Evolutionary conservation across 2,888 invertebrate species (phyloP), one percentile per base, ranked within the genome.

Genomic region (Odontocolon sp.): DNA sequence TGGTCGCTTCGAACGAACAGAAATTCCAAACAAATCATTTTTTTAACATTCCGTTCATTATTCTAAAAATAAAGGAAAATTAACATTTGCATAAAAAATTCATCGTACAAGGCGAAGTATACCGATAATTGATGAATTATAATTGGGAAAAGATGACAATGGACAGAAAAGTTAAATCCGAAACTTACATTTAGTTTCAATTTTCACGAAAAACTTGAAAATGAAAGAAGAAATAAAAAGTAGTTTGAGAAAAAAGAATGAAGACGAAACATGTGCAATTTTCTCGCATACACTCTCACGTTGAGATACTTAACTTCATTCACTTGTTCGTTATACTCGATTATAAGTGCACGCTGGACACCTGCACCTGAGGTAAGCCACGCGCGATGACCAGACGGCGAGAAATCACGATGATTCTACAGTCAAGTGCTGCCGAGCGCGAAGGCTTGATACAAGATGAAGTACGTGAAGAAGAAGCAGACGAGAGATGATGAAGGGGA

Each of bases 1-100:
- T 64, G 81, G 81, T 79, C 83, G 81, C 82, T 83, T 71, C 72
- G 78, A 82, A 66, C 82, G 59, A 56, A 23, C 59, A 31, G 42
- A 23, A 76, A 47, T 73, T 73, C 66, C 74, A 66, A 73, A 61
- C 40, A 16, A 52, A 70, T 63, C 36, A 38, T 71, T 42, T 54
- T 2, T 21, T 14, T 21, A 31, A 38, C 11, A 5, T 5, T n/a
- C n/a, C n/a, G n/a, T n/a, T n/a, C n/a, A n/a, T n/a, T n/a, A n/a
- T n/a, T n/a, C n/a, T n/a, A n/a, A n/a, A n/a, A n/a, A n/a, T n/a
- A n/a, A n/a, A n/a, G n/a, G n/a, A n/a, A n/a, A n/a, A n/a, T n/a
- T n/a, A n/a, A n/a, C n/a, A n/a, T n/a, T n/a, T n/a, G n/a, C n/a
- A n/a, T n/a, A n/a, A n/a, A n/a, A n/a, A n/a, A n/a, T n/a, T n/a